These are phyloP conservation scores for Rhynchopsitta pachyrhyncha DNA, from an alignment of 2,113 vertebrate species.

Conservation along the genomic window DNA sequence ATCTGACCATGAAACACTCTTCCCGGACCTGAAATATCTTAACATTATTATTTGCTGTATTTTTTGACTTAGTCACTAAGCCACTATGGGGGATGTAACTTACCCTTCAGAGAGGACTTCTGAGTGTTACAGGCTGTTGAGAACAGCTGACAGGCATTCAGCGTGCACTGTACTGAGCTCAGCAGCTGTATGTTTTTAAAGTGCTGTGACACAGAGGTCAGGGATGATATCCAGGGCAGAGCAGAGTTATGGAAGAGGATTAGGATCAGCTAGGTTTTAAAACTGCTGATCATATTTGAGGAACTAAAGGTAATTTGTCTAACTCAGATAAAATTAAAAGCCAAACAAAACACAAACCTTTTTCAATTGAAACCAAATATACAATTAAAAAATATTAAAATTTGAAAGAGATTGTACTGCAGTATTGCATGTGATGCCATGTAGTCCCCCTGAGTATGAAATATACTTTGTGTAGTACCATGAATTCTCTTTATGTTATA, in stretches of 20 bases:
- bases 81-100: neutral
- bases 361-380: neutral
- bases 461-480: neutral
- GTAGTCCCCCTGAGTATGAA: rapidly evolving
- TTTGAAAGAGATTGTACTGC: neutral
- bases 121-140: neutral
- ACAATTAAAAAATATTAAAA: neutral
- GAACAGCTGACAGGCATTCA: neutral
- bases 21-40: neutral
- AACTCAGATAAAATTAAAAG: neutral
- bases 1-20: neutral
- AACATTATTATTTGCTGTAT: neutral
- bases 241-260: neutral
- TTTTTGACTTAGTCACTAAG: neutral
- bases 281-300: neutral
- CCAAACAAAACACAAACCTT: rapidly evolving
- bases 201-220: neutral
- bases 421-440: neutral
- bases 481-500: neutral
- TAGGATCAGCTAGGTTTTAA: neutral
- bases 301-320: neutral
- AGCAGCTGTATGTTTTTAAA: neutral
- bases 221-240: neutral
- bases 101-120: neutral
- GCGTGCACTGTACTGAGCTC: neutral